A percentile compares a stretch with the other conserved stretches of the same genome.
These are phyloP conservation scores for Polia nebulosa DNA, from an alignment of 2,888 invertebrate species.

Conservation along the genomic window DNA sequence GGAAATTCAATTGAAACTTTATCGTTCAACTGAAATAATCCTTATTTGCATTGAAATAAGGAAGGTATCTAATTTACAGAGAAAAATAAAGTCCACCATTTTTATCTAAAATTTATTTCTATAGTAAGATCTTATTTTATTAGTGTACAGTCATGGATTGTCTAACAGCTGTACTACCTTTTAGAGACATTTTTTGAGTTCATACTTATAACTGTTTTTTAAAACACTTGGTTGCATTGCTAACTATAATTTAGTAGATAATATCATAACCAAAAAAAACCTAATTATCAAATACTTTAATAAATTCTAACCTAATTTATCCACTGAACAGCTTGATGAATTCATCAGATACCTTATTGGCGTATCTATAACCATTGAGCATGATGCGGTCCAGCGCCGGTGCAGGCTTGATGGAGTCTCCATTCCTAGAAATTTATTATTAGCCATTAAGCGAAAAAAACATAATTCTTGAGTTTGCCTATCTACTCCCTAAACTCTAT, in stretches of 20 bases:
- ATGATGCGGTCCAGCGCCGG: slow-evolving; percentile 71
- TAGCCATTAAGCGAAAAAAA: neutral
- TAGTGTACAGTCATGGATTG: neutral
- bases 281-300: neutral
- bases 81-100: neutral
- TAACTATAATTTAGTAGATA: neutral
- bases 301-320: slow-evolving; percentile 17
- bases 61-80: neutral
- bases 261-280: no score
- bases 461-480: no score
- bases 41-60: neutral
- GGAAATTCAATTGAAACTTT: neutral
- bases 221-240: neutral
- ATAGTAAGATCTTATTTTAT: neutral
- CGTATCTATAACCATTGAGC: slow-evolving; percentile 74
- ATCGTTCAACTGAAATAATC: neutral
- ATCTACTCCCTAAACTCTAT: no score
- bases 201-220: neutral
- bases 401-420: slow-evolving; percentile 69
- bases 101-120: neutral
- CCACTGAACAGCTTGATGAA: slow-evolving; percentile 74
- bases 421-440: slow-evolving; percentile 45
- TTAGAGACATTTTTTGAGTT: neutral
- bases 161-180: neutral
- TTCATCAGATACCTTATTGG: slow-evolving; percentile 75